Evolutionary conservation across 2,888 invertebrate species (phyloP).

Genomic region (Andrena haemorrhoa): DNA sequence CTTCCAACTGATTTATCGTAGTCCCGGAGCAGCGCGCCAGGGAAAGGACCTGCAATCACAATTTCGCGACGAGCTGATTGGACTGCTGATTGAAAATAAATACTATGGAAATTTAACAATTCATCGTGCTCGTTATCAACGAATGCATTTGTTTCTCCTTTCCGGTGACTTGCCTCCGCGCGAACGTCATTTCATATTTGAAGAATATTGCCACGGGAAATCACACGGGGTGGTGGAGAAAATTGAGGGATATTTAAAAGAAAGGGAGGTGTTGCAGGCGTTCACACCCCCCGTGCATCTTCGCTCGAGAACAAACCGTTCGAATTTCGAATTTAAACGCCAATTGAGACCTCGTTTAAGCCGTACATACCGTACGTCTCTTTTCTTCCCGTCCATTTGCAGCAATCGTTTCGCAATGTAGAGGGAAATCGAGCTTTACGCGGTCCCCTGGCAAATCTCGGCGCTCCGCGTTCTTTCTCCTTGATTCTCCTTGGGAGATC

Average conservation of each 20-base stretch:
- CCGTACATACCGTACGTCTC: slow-evolving; percentile 23
- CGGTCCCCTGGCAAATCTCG: slow-evolving; percentile 46
- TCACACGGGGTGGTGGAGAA: neutral
- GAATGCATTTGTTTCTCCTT: slow-evolving; percentile 1
- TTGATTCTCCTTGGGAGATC: slow-evolving; percentile 8
- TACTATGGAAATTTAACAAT: neutral
- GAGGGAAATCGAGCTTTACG: slow-evolving; percentile 45
- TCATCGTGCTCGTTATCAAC: slow-evolving; percentile 12
- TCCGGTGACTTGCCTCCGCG: neutral
- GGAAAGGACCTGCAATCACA: too few species aligned
- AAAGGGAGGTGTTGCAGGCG: neutral
- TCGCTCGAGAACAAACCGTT: neutral
- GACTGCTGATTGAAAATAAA: slow-evolving; percentile 3
- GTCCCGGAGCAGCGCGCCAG: neutral
- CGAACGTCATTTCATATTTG: slow-evolving; percentile 1
- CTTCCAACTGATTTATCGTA: neutral
- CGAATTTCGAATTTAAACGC: slow-evolving; percentile 38
- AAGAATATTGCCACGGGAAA: neutral
- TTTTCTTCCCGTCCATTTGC: neutral
- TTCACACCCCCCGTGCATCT: neutral
- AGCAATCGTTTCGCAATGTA: slow-evolving; percentile 47
- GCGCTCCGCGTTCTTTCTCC: slow-evolving; percentile 8
- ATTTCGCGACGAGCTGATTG: neutral
- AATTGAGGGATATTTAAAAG: neutral
- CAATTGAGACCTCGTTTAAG: slow-evolving; percentile 49